Conservation (phyloP, 2,888 invertebrate genomes). For the Empis stercorea region DNA sequence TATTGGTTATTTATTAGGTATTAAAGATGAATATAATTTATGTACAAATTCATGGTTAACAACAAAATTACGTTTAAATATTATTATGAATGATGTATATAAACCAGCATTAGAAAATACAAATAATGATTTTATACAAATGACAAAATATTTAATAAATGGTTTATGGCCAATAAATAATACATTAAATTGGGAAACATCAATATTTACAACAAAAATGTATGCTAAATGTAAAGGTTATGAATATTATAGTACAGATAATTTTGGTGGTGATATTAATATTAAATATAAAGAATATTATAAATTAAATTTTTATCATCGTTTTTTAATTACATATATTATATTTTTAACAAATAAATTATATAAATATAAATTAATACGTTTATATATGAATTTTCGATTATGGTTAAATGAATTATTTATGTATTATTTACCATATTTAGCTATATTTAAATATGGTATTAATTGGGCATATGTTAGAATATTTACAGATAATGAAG, state of each 20-base stretch:
- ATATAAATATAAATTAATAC: constrained; percentile 40
- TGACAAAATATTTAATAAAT: constrained; percentile 45
- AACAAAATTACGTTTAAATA: constrained; percentile 36
- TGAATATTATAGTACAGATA: constrained; percentile 25
- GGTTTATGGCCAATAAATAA: constrained; percentile 54
- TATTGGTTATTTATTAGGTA: constrained; percentile 61
- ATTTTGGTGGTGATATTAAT: constrained; percentile 2
- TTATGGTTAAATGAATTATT: constrained; percentile 46
- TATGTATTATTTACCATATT: constrained; percentile 53
- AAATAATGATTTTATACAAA: constrained; percentile 46
- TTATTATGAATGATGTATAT: constrained; percentile 42
- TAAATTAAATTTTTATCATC: constrained; percentile 38
- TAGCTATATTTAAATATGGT: constrained; percentile 55
- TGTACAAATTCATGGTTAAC: constrained; percentile 46
- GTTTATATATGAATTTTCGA: constrained; percentile 47
- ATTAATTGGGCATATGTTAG: constrained; percentile 45
- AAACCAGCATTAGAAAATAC: constrained; percentile 44
- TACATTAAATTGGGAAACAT: constrained; percentile 39
- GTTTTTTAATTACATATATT: constrained; percentile 26
- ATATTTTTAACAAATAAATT: constrained; percentile 30
- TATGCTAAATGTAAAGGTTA: constrained; percentile 40
- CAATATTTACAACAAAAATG: constrained; percentile 39
- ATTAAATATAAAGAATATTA: constrained; percentile 21
- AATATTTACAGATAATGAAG: constrained; percentile 33
- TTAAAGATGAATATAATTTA: constrained; percentile 60